A percentile compares a stretch with the other conserved stretches of the same genome.
phyloP scores from a whole-genome alignment of 1,140 invertebrate species.

The Cydia fagiglandana region DNA sequence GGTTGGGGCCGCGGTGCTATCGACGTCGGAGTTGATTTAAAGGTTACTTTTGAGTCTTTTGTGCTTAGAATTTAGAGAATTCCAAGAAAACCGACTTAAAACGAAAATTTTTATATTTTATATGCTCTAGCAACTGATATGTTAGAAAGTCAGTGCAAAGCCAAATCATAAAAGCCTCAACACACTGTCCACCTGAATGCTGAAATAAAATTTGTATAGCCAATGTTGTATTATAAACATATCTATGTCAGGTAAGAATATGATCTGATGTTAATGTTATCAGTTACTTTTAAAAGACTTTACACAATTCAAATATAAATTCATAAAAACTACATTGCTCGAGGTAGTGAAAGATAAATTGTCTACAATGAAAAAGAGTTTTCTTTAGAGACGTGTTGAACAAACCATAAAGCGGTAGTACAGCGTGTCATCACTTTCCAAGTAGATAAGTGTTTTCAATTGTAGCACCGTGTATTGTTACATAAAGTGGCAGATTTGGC shows the following conservation, averaged over 20 bases:
- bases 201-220: too few species aligned
- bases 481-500: conserved; percentile 21
- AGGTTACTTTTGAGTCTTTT: conserved; percentile 13
- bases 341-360: too few species aligned
- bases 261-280: too few species aligned
- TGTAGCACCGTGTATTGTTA: conserved; percentile 6
- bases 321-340: neutral
- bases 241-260: too few species aligned
- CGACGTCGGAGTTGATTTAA: conserved; percentile 24
- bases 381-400: too few species aligned
- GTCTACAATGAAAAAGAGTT: too few species aligned
- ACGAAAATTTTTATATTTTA: neutral
- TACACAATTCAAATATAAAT: too few species aligned
- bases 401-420: neutral
- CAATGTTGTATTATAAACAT: too few species aligned
- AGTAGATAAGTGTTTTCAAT: conserved; percentile 4
- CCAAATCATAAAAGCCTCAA: too few species aligned
- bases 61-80: neutral
- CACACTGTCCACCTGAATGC: too few species aligned
- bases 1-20: conserved; percentile 4
- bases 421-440: neutral
- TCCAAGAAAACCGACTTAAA: neutral
- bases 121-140: too few species aligned
- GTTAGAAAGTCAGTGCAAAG: neutral
- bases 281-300: too few species aligned